A percentile compares a stretch with the other conserved stretches of the same genome.
These are phyloP conservation scores for Phrynocephalus vlangalii DNA, from an alignment of 2,797 vertebrate genomes.

Conservation along the genomic window DNA sequence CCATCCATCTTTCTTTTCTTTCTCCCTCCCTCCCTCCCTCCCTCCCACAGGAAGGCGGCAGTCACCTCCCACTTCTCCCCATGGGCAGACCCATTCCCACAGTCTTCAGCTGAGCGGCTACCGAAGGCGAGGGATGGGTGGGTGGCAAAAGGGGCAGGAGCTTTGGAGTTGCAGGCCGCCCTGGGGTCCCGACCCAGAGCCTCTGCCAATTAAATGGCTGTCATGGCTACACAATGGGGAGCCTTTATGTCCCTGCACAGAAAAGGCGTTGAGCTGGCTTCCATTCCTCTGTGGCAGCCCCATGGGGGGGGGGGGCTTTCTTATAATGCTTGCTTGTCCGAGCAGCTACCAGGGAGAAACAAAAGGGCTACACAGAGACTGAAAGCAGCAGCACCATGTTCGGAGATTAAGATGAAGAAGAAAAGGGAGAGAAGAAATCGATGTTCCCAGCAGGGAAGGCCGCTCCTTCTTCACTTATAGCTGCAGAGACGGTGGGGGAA, in stretches of 20 bases:
- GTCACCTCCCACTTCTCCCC: neutral
- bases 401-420: neutral
- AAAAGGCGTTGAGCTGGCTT: slow-evolving; percentile 46
- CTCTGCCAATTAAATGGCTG: slow-evolving; percentile 45
- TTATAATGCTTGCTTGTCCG: slow-evolving; percentile 37
- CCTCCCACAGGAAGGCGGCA: slow-evolving; percentile 1
- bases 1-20: no score
- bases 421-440: neutral
- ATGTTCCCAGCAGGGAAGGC: slow-evolving; percentile 45
- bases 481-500: neutral
- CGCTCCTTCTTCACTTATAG: neutral
- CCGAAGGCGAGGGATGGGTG: neutral
- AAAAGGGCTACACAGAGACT: slow-evolving; percentile 50
- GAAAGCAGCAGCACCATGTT: slow-evolving; percentile 35
- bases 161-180: slow-evolving; percentile 35
- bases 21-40: neutral
- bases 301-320: slow-evolving; percentile 44
- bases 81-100: slow-evolving; percentile 24
- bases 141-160: slow-evolving; percentile 3
- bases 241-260: slow-evolving; percentile 35
- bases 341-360: slow-evolving; percentile 42
- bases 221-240: slow-evolving; percentile 46
- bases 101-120: neutral
- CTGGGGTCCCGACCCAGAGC: slow-evolving; percentile 40
- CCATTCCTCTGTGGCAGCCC: slow-evolving; percentile 36